Evolutionary conservation across 2,797 vertebrate species (phyloP), one percentile per base, ranked within the genome.

Genomic region (Anguilla obscura): DNA sequence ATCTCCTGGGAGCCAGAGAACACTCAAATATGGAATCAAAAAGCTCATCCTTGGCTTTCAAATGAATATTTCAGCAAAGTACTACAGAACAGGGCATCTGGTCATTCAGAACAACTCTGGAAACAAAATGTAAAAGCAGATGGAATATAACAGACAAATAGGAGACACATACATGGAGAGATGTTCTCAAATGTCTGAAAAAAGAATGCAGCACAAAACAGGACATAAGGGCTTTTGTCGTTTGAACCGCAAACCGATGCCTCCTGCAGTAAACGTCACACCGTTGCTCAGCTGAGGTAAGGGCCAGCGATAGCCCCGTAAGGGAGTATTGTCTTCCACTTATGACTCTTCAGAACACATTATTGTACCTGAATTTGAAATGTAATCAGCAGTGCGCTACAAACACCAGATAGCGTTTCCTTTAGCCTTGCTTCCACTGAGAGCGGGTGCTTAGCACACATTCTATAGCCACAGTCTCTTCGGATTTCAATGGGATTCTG

Each of bases 281-380:
- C 69, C 7, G 3, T 71, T 33, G 30, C 30, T 74, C 69, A 36
- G 69, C 69, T 74, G 69, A 74, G 69, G 69, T 74, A 74, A 12
- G 69, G 69, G 69, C 27, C 30, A 74, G 69, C 30, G 24, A 33
- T 1, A 69, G 24, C 24, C 6, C 24, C 63, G 6, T 0, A 24
- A 7, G 63, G 63, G 63, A 69, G 8, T 69, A n/a, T 69, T 30
- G 8, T 71, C n/a, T 71, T 27, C 66, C 66, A 71, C n/a, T 21
- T 21, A 66, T 24, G 63, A 66, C 63, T 66, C 21, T 9, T 71
- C 24, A 71, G 8, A 27, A 10, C 60, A 63, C 60, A 63, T 10
- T 7, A 30, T 71, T 71, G 66, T 71, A 71, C 66, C 66, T 71
- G 66, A 71, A 71, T 71, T 71, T 71, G 24, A 71, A 71, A 71